phyloP scores from a whole-genome alignment of 2,113 vertebrate genomes.

The Cynopterus brachyotis region DNA sequence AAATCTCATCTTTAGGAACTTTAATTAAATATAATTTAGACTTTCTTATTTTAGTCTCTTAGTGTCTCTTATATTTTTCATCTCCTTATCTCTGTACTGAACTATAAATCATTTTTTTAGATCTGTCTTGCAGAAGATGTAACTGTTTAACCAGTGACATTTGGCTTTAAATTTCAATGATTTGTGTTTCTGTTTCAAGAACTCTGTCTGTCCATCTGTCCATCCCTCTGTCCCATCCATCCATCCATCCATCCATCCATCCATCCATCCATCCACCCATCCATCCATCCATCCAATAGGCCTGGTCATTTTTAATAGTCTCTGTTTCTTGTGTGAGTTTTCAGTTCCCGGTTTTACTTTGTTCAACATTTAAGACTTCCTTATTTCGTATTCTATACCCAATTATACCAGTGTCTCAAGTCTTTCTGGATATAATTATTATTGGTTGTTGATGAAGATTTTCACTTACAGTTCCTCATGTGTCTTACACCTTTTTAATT shows the following conservation, averaged over 20 bases:
- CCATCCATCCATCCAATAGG: not conserved
- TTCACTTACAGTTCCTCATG: not conserved
- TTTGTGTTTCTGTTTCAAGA: conserved; percentile 35
- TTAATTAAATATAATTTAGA: not conserved
- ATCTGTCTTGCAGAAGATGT: not conserved
- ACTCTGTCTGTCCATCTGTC: not conserved
- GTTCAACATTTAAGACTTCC: not conserved
- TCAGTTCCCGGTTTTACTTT: not conserved
- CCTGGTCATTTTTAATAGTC: not conserved
- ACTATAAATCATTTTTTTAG: not conserved
- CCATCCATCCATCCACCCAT: not conserved
- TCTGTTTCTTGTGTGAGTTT: not conserved
- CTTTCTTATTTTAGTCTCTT: not conserved
- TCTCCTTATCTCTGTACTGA: not conserved
- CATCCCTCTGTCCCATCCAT: not conserved
- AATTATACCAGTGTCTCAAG: not conserved
- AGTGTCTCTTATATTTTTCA: not conserved
- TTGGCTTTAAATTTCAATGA: not conserved
- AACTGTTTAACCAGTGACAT: not conserved
- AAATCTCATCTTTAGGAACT: not conserved
- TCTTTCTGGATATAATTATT: not conserved
- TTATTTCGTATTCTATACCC: not conserved
- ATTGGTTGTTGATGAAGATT: not conserved
- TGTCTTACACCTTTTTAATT: not conserved
- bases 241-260: not conserved